These are phyloP conservation scores for Myotis davidii DNA, from an alignment of 2,113 vertebrate species.

Conservation along the genomic window DNA sequence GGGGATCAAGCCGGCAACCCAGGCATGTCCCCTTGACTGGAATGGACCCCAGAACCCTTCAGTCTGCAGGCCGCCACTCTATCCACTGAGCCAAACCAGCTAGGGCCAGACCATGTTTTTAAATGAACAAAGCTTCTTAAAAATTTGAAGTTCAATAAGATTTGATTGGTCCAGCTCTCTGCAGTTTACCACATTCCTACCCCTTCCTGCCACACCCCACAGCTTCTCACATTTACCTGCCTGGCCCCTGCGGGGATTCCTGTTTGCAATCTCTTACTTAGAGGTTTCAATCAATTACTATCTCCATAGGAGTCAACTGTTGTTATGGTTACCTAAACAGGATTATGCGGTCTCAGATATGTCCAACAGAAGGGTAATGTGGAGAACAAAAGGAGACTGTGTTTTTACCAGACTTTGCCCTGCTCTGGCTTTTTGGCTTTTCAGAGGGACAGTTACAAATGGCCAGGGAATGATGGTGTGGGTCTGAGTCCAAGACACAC, in stretches of 20 bases:
- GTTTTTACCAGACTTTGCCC: background rate
- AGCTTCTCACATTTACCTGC: background rate
- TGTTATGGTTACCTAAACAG: slow-evolving; percentile 55
- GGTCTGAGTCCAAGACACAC: background rate
- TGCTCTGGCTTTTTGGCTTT: background rate
- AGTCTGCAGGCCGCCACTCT: no score
- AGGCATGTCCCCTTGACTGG: no score
- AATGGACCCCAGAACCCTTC: no score
- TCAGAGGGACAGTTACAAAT: background rate
- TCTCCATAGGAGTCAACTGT: slow-evolving; percentile 35
- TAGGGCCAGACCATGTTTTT: background rate
- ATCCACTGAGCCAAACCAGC: no score
- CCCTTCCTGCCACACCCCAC: background rate
- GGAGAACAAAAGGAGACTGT: background rate
- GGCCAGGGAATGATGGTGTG: background rate
- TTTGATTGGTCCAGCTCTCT: background rate
- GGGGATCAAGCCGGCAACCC: no score
- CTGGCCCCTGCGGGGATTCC: background rate
- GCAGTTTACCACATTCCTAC: background rate
- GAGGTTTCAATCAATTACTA: background rate
- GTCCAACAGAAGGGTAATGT: background rate
- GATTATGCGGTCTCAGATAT: background rate
- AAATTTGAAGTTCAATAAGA: background rate
- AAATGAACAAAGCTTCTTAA: background rate
- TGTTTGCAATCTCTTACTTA: background rate